Percentiles rank a stretch among this genome's conserved stretches.
Conservation (phyloP, 1,140 invertebrate genomes). For the Trichonephila inaurata region DNA sequence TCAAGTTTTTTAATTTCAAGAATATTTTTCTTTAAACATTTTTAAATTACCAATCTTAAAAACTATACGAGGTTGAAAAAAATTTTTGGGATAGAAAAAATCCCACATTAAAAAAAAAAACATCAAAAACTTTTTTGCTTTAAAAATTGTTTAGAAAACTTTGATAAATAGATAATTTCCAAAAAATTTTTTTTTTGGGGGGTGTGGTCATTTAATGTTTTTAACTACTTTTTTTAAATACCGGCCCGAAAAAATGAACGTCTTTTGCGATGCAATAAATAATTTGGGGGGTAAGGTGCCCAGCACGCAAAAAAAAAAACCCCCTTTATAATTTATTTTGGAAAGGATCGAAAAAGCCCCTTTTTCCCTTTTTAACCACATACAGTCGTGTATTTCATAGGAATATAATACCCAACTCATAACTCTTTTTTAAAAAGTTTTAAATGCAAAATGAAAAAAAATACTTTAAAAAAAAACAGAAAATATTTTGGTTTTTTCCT, state of each 20-base stretch:
- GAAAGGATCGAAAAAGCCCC: constrained; percentile 34
- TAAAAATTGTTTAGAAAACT: background rate
- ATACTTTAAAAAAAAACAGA: no score
- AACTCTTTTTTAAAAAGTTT: no score
- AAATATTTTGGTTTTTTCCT: no score
- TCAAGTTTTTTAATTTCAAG: no score
- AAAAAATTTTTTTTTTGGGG: background rate
- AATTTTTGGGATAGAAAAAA: no score
- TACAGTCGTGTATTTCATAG: background rate
- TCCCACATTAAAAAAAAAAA: no score
- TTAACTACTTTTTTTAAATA: background rate
- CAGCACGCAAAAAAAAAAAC: constrained; percentile 13
- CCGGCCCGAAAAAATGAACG: background rate
- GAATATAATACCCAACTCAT: no score
- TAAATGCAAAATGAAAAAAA: no score
- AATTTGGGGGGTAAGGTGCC: background rate
- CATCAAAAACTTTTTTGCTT: background rate
- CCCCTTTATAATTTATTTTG: constrained; percentile 10
- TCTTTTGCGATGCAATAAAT: constrained; percentile 38
- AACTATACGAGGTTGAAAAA: no score
- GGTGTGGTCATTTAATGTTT: constrained; percentile 18
- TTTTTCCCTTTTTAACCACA: background rate
- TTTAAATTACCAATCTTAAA: no score
- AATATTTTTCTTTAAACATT: no score
- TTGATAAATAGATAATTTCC: background rate